Conservation (phyloP, 2,888 invertebrate genomes). For the Embidobia sp. region DNA sequence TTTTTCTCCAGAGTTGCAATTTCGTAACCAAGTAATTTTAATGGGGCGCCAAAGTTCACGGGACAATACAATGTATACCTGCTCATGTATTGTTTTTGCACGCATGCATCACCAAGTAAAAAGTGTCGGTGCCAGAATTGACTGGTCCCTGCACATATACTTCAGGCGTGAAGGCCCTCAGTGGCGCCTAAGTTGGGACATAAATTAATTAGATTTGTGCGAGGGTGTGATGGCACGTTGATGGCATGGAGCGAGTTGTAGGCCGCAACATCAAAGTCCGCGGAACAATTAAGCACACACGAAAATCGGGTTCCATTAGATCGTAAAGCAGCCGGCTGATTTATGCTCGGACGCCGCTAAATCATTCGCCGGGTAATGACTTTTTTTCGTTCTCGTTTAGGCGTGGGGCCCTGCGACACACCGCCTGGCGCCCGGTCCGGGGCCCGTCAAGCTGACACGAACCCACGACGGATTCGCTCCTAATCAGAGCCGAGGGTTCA, state of each 20-base stretch:
- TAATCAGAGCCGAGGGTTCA: too few species aligned
- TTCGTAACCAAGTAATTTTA: too few species aligned
- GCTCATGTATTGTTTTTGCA: too few species aligned
- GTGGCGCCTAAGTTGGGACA: constrained; percentile 79
- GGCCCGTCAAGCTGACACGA: constrained; percentile 6
- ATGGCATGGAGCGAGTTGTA: constrained; percentile 64
- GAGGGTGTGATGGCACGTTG: constrained; percentile 77
- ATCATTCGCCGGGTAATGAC: constrained; percentile 53
- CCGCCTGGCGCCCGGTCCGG: constrained; percentile 23
- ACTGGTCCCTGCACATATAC: neutral
- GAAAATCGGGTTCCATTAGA: constrained; percentile 26
- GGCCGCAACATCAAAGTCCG: constrained; percentile 65
- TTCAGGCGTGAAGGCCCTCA: constrained; percentile 53
- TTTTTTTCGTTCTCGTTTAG: neutral
- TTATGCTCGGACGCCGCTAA: constrained; percentile 40
- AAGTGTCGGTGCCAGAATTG: too few species aligned
- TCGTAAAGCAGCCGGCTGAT: constrained; percentile 54
- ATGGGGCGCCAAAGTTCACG: too few species aligned
- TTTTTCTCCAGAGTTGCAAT: too few species aligned
- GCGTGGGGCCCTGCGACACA: constrained; percentile 15
- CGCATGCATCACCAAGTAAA: too few species aligned
- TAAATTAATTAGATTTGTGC: constrained; percentile 82
- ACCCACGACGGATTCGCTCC: too few species aligned
- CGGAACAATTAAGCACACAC: constrained; percentile 42
- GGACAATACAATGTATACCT: too few species aligned